Conservation (phyloP, 2,888 invertebrate genomes). For the Aphidius colemani region DNA sequence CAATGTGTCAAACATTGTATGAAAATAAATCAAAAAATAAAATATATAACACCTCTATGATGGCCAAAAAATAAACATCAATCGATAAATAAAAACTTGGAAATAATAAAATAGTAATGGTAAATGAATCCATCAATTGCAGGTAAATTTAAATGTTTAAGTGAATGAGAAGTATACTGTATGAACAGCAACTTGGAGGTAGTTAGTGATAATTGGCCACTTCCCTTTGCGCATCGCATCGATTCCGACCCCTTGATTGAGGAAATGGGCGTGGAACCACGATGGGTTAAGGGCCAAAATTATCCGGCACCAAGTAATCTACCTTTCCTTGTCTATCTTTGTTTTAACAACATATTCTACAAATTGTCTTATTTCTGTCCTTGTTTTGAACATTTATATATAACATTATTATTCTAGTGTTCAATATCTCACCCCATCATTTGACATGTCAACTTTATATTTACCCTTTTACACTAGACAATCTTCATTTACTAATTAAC, state of each 20-base stretch:
- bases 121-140: slow-evolving; percentile 14
- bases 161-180: slow-evolving; percentile 5
- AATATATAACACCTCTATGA: neutral
- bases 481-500: too few relatives aligned
- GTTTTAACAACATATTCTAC: neutral
- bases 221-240: slow-evolving; percentile 53
- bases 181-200: slow-evolving; percentile 48
- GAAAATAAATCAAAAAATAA: too few relatives aligned
- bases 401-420: too few relatives aligned
- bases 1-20: too few relatives aligned
- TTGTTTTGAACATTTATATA: too few relatives aligned
- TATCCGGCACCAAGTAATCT: slow-evolving; percentile 41
- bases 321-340: slow-evolving; percentile 20
- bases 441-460: too few relatives aligned
- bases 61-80: neutral
- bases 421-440: too few relatives aligned
- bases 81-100: neutral
- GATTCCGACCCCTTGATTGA: slow-evolving; percentile 52
- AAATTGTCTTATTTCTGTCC: too few relatives aligned
- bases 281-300: slow-evolving; percentile 45
- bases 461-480: too few relatives aligned
- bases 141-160: slow-evolving; percentile 1
- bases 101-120: neutral
- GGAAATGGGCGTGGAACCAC: slow-evolving; percentile 48
- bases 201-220: slow-evolving; percentile 57